A percentile compares a stretch with the other conserved stretches of the same genome.
Conservation (phyloP, 2,113 vertebrate species). For the Dipodomys ordii region DNA sequence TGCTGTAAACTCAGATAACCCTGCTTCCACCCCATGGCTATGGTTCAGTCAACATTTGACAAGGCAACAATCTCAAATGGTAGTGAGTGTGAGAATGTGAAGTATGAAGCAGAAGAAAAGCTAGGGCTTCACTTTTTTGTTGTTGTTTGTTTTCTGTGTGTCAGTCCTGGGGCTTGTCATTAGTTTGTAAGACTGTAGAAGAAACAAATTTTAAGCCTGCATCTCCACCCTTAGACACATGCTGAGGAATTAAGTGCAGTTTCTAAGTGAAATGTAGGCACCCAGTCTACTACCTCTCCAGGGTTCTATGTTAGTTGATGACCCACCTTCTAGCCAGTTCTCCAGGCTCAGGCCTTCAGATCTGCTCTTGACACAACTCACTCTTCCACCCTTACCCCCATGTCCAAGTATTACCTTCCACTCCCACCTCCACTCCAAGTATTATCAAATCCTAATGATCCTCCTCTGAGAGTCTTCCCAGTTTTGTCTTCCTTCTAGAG, state of each 20-base stretch:
- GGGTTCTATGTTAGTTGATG: not conserved
- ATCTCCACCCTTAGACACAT: not conserved
- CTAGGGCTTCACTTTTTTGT: not conserved
- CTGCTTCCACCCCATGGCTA: not conserved
- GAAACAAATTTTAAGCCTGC: not conserved
- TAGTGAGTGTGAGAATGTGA: not conserved
- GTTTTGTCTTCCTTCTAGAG: not conserved
- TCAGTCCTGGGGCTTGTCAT: not conserved
- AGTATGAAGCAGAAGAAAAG: not conserved
- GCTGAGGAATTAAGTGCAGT: not conserved
- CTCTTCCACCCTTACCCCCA: not conserved
- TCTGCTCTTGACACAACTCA: not conserved
- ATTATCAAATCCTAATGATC: not conserved
- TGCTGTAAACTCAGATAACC: not conserved
- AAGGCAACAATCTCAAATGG: not conserved
- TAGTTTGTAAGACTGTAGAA: not conserved
- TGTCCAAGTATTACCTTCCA: not conserved
- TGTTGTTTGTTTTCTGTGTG: too few species aligned
- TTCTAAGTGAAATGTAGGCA: not conserved
- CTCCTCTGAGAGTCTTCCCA: not conserved
- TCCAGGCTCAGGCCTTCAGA: not conserved
- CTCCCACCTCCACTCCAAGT: not conserved
- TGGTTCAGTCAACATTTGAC: not conserved
- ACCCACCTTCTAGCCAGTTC: too few species aligned
- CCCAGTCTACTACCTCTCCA: not conserved